phyloP scores from a whole-genome alignment of 2,888 invertebrate species.

The Sepioteuthis lessoniana region DNA sequence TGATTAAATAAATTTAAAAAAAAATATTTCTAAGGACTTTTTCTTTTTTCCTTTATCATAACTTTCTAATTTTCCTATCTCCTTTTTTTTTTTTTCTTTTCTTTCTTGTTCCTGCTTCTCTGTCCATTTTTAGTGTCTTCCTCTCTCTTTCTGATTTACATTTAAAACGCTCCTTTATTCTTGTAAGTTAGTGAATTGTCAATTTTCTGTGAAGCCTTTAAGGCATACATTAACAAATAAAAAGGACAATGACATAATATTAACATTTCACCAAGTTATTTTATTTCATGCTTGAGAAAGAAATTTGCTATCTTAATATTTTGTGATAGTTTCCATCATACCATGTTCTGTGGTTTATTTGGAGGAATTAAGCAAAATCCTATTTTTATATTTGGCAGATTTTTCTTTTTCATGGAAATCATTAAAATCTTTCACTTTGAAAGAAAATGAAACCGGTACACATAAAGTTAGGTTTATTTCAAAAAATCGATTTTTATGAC shows the following conservation, averaged over 20 bases:
- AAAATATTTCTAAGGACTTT: not conserved
- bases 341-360: not conserved
- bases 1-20: not conserved
- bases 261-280: not conserved
- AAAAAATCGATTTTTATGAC: too few relatives aligned
- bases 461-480: too few relatives aligned
- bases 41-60: not conserved
- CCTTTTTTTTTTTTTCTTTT: not conserved
- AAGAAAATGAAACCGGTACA: too few relatives aligned
- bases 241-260: not conserved
- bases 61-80: not conserved
- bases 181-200: not conserved
- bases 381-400: too few relatives aligned
- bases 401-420: too few relatives aligned
- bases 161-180: not conserved
- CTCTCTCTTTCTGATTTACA: not conserved
- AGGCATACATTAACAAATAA: not conserved
- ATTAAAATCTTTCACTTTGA: too few relatives aligned
- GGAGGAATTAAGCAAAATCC: not conserved
- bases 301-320: not conserved
- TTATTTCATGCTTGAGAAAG: not conserved
- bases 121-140: not conserved
- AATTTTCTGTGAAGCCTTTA: not conserved
- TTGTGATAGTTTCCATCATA: not conserved
- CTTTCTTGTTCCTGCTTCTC: not conserved